Evolutionary conservation across 2,113 vertebrate genomes (phyloP), one percentile per base, ranked within the genome.

Genomic region (Zeus faber): DNA sequence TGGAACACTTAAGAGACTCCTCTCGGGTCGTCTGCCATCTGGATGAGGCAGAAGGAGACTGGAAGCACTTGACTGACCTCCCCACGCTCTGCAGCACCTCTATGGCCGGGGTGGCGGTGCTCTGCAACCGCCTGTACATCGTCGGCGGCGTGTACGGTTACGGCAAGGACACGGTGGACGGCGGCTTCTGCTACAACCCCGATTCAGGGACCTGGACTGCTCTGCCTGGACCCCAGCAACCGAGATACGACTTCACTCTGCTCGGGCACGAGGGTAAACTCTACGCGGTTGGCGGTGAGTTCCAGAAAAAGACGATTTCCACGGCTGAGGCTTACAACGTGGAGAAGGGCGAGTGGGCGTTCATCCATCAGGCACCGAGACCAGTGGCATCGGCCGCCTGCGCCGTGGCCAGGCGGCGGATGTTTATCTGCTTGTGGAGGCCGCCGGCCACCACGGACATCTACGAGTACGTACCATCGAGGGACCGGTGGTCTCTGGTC

Each of bases 351-450:
- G 77, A 85, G 14, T 99, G 96, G 96, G 88, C 80, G 0, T 94
- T 91, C 0, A 75, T 91, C 20, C 82, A 85, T 0, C 85, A 91
- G 2, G 79, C 96, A 2, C 96, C 96, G 0, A 90, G 93, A 54
- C 89, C 96, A 0, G 90, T 94, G 0, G 77, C 91, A 0, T 92
- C 90, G 0, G 91, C 88, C 0, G 95, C 95, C 1, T 93, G 92
- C 0, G 86, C 95, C 39, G 90, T 94, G 4, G 85, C 92, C 0
- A 70, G 93, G 45, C 91, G 93, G 1, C 87, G 93, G 70, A 93
- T 97, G 47, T 99, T 98, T 0, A 78, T 98, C 11, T 96, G 95
- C 41, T 89, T 99, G 64, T 99, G 96, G 96, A 91, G 90, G 57
- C 91, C 96, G 0, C 91, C 92, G 0, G 92, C 95, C 60, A 93